These are phyloP conservation scores for Chironex yamaguchii DNA, from an alignment of 30 jellyfish, hydroid and myxozoan species.

Conservation along the genomic window DNA sequence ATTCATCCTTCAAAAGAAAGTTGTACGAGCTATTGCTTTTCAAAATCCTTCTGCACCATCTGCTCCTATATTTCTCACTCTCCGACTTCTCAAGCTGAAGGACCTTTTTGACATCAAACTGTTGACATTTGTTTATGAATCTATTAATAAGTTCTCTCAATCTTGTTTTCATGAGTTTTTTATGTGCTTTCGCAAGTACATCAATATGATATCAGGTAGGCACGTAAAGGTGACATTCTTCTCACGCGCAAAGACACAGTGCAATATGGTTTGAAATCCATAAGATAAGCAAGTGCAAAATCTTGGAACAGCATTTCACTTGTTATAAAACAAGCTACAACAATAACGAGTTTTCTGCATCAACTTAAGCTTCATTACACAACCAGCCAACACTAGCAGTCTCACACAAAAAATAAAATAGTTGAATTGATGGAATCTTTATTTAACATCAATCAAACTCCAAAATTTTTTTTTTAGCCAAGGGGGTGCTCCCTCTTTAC, in stretches of 20 bases:
- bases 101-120: slow-evolving; percentile 47
- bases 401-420: too few relatives aligned
- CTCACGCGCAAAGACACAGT: slow-evolving; percentile 10
- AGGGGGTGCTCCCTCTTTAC: too few relatives aligned
- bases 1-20: slow-evolving; percentile 47
- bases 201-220: slow-evolving; percentile 14
- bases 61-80: slow-evolving; percentile 30
- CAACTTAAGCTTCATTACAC: too few relatives aligned
- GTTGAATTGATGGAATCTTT: too few relatives aligned
- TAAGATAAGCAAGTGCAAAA: slow-evolving; percentile 21
- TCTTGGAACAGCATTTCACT: slow-evolving; percentile 14
- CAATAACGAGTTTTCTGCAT: too few relatives aligned
- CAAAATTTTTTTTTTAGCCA: too few relatives aligned
- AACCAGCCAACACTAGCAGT: too few relatives aligned
- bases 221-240: slow-evolving; percentile 6
- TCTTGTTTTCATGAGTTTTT: slow-evolving; percentile 2
- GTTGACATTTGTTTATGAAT: slow-evolving; percentile 19
- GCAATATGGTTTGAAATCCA: slow-evolving; percentile 43
- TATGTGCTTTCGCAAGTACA: background rate
- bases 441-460: too few relatives aligned
- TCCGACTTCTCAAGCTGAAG: slow-evolving; percentile 48
- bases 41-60: slow-evolving; percentile 16
- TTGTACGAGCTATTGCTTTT: slow-evolving; percentile 43
- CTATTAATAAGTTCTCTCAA: background rate
- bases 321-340: too few relatives aligned